Evolutionary conservation across 2,113 vertebrate genomes (phyloP), one percentile per base, ranked within the genome.

Genomic region (Grammomys dolichurus): DNA sequence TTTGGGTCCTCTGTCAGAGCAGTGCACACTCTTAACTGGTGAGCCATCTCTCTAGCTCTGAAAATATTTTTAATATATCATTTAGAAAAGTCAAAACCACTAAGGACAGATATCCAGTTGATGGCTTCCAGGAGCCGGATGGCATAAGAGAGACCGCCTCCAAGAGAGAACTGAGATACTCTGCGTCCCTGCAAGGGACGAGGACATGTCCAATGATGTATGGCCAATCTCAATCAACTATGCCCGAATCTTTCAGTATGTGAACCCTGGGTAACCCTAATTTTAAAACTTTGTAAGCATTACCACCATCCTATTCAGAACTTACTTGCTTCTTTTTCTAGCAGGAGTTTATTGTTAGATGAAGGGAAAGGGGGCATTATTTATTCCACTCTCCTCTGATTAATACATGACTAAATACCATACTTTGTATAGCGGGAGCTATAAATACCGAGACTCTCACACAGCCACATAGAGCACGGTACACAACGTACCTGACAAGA

Each of bases 371-470:
- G 14, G 54, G 80, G 28, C 24, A 36, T 86, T 78, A 72, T 87
- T 91, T 95, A 56, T 78, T 60, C 84, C 63, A 40, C 82, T 84
- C 78, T 87, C 46, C 76, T 87, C 90, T 90, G 73, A 69, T 89
- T 77, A 51, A 78, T 73, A 86, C 40, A 10, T 84, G 88, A 93
- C 85, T 92, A 72, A 88, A 51, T 40, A 5, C 54, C 58, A 16
- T 73, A 69, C 70, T 96, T 73, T 65, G 28, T 56, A 51, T 11
- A 48, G 26, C 3, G 16, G 70, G 88, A 48, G 56, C 94, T 93
- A 89, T 94, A 93, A 82, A 95, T 91, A 93, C 78, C 24, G 40
- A 67, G 33, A 1, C 22, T 1, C 22, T 69, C 46, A 3, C 40
- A 24, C 48, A 28, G n/a, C 56, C 84, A 14, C 87, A 16, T 0